A percentile compares a stretch with the other conserved stretches of the same genome.
phyloP scores from a whole-genome alignment of 1,140 invertebrate genomes.

The Marisa cornuarietis region DNA sequence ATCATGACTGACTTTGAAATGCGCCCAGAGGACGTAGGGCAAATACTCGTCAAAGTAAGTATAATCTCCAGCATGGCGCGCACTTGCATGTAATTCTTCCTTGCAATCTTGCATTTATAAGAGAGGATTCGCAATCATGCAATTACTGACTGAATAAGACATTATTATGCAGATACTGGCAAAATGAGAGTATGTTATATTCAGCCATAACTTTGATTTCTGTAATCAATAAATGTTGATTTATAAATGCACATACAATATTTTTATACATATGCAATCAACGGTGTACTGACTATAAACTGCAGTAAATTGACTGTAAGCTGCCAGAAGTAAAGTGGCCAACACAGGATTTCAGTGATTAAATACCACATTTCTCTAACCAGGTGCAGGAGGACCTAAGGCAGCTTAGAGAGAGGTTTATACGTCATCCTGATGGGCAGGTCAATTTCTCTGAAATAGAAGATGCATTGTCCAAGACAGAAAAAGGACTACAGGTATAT shows the following conservation, averaged over 20 bases:
- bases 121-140: neutral
- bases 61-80: neutral
- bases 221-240: too few species aligned
- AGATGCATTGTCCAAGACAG: conserved; percentile 59
- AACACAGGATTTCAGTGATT: neutral
- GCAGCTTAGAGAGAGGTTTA: conserved; percentile 55
- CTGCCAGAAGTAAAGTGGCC: too few species aligned
- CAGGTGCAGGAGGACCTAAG: conserved; percentile 64
- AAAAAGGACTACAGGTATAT: conserved; percentile 59
- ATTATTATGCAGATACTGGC: neutral
- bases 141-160: too few species aligned
- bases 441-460: conserved; percentile 58
- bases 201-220: neutral
- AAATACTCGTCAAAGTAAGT: conserved; percentile 61
- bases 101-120: neutral
- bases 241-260: too few species aligned
- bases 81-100: neutral
- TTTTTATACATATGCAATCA: too few species aligned
- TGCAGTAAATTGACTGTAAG: neutral
- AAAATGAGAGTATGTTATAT: neutral
- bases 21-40: conserved; percentile 59
- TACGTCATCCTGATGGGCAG: conserved; percentile 39
- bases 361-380: conserved; percentile 12
- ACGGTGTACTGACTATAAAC: neutral
- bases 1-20: conserved; percentile 55